A percentile compares a stretch with the other conserved stretches of the same genome.
These are phyloP conservation scores for Chloropsis hardwickii DNA, from an alignment of 2,113 vertebrate species.

Conservation along the genomic window DNA sequence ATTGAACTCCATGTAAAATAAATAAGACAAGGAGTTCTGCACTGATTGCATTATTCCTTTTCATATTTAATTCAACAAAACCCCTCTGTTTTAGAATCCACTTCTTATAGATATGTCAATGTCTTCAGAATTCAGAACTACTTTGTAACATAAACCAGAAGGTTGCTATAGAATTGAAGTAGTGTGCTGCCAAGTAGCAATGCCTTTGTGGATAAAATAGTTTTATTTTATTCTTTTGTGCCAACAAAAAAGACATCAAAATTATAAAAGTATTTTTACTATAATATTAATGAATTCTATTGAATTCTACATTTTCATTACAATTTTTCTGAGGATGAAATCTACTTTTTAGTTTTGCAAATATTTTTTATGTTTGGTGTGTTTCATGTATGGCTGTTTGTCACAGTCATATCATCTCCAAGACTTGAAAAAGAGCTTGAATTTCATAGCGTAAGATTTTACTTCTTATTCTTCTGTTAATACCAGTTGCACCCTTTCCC, in stretches of 20 bases:
- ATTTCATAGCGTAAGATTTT: background rate
- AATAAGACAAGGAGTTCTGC: slow-evolving; percentile 28
- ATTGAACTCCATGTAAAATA: slow-evolving; percentile 34
- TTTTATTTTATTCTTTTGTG: slow-evolving; percentile 49
- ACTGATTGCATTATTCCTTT: slow-evolving; percentile 47
- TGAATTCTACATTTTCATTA: slow-evolving; percentile 22
- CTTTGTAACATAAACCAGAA: slow-evolving; percentile 42
- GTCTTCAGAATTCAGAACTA: slow-evolving; percentile 38
- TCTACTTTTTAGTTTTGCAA: slow-evolving; percentile 38
- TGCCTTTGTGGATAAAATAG: slow-evolving; percentile 39
- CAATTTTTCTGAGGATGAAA: slow-evolving; percentile 19
- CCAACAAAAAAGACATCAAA: slow-evolving; percentile 51
- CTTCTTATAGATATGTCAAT: slow-evolving; percentile 53
- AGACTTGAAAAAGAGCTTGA: background rate
- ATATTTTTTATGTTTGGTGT: slow-evolving; percentile 2
- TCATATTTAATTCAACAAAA: slow-evolving; percentile 68
- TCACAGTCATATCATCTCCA: background rate
- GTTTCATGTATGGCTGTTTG: background rate
- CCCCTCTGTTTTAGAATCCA: slow-evolving; percentile 7
- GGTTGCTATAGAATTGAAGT: background rate
- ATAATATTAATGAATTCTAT: slow-evolving; percentile 47
- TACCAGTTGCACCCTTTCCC: background rate
- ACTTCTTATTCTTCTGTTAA: background rate
- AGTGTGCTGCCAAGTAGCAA: background rate
- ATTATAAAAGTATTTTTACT: slow-evolving; percentile 38